Conservation (phyloP, 2,888 invertebrate species). For the Diarsia dahlii region DNA sequence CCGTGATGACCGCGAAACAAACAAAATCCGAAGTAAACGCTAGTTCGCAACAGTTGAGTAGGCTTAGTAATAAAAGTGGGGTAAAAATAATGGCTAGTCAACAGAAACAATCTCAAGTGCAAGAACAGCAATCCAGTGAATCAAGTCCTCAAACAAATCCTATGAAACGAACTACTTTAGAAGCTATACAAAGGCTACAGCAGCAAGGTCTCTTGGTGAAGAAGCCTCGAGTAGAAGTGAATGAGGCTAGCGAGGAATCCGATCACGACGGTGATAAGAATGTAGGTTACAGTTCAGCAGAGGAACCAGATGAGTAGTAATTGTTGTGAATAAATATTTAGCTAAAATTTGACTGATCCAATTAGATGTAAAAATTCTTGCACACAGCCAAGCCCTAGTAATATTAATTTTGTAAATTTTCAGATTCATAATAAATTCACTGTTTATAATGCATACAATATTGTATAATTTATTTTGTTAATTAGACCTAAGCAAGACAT, state of each 20-base stretch:
- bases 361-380: slow-evolving; percentile 54
- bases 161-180: slow-evolving; percentile 80
- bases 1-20: slow-evolving; percentile 79
- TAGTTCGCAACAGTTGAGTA: slow-evolving; percentile 80
- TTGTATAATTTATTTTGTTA: slow-evolving; percentile 61
- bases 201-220: slow-evolving; percentile 86
- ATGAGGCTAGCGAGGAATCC: slow-evolving; percentile 75
- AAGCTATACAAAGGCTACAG: slow-evolving; percentile 86
- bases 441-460: slow-evolving; percentile 44
- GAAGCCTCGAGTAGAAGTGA: slow-evolving; percentile 82
- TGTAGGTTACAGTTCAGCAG: slow-evolving; percentile 67
- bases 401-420: slow-evolving; percentile 58
- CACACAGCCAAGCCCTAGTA: slow-evolving; percentile 53
- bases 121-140: slow-evolving; percentile 78
- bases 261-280: slow-evolving; percentile 75
- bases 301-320: slow-evolving; percentile 69
- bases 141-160: slow-evolving; percentile 74
- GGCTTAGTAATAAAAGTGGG: slow-evolving; percentile 79
- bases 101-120: slow-evolving; percentile 79
- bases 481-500: slow-evolving; percentile 51
- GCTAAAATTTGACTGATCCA: slow-evolving; percentile 61
- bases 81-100: slow-evolving; percentile 82
- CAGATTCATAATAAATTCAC: slow-evolving; percentile 23
- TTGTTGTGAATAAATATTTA: slow-evolving; percentile 53
- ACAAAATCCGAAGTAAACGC: slow-evolving; percentile 79